Conservation (phyloP, 2,113 vertebrate genomes). For the Mustelus asterias region DNA sequence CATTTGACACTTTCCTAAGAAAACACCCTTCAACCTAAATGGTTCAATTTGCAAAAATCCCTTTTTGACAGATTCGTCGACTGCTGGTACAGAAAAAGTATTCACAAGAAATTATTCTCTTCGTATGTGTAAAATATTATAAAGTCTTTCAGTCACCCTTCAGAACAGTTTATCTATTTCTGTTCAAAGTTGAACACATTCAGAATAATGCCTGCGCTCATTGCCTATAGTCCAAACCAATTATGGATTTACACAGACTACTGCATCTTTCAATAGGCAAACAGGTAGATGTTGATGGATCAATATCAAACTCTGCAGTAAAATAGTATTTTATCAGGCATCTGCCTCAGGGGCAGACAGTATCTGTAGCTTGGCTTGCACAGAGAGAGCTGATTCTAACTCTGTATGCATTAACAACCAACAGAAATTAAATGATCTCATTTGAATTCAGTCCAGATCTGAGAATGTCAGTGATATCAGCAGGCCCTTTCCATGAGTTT, state of each 20-base stretch:
- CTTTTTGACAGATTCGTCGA: neutral
- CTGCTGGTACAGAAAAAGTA: neutral
- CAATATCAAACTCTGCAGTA: constrained; percentile 13
- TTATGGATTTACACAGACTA: neutral
- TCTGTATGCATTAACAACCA: neutral
- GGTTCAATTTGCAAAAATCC: neutral
- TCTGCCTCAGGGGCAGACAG: neutral
- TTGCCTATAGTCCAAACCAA: neutral
- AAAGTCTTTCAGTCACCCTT: neutral
- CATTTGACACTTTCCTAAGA: neutral
- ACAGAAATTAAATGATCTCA: neutral
- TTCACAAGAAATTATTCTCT: neutral
- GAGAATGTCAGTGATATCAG: neutral
- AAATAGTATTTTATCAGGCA: constrained; percentile 5
- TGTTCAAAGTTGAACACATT: neutral
- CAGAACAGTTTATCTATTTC: neutral
- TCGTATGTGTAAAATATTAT: neutral
- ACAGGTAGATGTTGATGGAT: neutral
- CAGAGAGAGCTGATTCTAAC: neutral
- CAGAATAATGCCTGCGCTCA: neutral
- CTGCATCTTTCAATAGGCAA: neutral
- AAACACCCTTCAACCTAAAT: neutral
- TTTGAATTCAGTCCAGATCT: constrained; percentile 1
- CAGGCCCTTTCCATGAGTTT: neutral
- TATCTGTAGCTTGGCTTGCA: neutral